Evolutionary conservation across 2,113 vertebrate species (phyloP), one percentile per base, ranked within the genome.

Genomic region (Rhodinocichla rosea): DNA sequence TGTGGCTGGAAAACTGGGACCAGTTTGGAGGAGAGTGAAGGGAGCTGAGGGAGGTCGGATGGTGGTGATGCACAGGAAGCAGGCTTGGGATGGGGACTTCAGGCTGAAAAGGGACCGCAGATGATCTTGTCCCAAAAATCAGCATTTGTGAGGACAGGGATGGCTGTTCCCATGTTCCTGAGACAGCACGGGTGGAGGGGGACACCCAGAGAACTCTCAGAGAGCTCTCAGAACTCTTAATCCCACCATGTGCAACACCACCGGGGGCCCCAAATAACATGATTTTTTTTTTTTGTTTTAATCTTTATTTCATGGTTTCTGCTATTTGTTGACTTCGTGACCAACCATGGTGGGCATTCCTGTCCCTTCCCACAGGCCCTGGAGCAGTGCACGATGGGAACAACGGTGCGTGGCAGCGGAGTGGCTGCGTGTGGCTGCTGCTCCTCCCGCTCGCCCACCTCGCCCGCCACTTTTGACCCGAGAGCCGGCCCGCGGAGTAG

Each of bases 361-460:
- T 80, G 33, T 77, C 49, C 80, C 30, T 32, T 45, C 39, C 73
- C 4, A 4, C 98, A 99, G 99, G 98, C 77, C 99, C 99, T 0
- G 99, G 99, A 8, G 99, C 99, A 42, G 98, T 99, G 94, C 99
- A 99, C 35, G 99, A 99, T 3, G 99, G 99, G n/a, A 99, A 98
- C 97, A 99, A 97, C 1, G 98, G 98, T 1, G 97, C 98, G 0
- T 97, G 96, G 44, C 98, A 98, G 81, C 97, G 96, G 64, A 97
- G 97, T 4, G 93, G 96, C 94, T 97, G 98, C 33, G 57, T 47
- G 78, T 98, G 98, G 96, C 98, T 99, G 92, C 98, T 99, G 78
- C 96, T 98, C 88, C 78, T 99, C 39, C 92, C 98, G 16, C 79
- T 98, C 15, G 97, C 98, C 92, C 98, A 98, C 76, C 96, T 98